phyloP scores from a whole-genome alignment of 2,797 vertebrate genomes.

The Diglossa cyanea region DNA sequence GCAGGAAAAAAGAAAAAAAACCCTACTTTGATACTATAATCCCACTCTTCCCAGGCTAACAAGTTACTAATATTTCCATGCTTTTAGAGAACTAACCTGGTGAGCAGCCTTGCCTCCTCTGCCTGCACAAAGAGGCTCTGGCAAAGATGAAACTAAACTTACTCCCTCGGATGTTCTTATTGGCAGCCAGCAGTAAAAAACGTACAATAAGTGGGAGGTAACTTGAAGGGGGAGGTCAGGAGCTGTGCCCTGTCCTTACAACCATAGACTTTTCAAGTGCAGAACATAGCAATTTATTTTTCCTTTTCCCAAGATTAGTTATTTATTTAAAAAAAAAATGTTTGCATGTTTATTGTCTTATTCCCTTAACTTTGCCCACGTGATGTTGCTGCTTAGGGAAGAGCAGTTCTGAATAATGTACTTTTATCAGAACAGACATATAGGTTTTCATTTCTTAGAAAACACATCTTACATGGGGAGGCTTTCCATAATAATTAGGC shows the following conservation, averaged over 20 bases:
- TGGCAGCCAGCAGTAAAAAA: not conserved
- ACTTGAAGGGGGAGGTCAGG: not conserved
- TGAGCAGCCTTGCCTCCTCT: not conserved
- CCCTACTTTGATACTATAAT: not conserved
- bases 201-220: not conserved
- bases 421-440: not conserved
- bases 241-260: accelerated
- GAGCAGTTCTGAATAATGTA: not conserved
- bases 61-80: not conserved
- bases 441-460: not conserved
- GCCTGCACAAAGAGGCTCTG: not conserved
- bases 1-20: not conserved
- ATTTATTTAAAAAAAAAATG: not conserved
- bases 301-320: not conserved
- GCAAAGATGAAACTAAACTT: not conserved
- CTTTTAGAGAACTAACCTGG: not conserved
- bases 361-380: not conserved
- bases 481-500: not conserved
- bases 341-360: not conserved
- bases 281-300: not conserved
- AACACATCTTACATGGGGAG: accelerated
- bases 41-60: not conserved
- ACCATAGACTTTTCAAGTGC: accelerated
- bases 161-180: not conserved
- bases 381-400: not conserved